Base-by-base conservation (phyloP, 2,888 invertebrate genomes). In the Melipona beecheii region DNA sequence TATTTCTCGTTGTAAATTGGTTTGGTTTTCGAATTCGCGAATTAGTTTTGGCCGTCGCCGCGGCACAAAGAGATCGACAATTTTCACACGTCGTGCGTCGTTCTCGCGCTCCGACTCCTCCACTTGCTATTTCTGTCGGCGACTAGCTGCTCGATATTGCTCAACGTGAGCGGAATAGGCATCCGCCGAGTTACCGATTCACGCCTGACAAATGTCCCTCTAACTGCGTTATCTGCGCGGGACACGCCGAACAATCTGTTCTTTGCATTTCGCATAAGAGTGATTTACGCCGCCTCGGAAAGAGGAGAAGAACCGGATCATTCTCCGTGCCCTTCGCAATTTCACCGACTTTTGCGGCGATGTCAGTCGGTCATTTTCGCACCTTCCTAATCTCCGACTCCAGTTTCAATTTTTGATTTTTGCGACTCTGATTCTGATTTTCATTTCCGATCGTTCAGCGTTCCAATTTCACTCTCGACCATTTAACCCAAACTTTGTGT, bases 61-160 rank as follows among this genome's bases (percentile, higher is more conserved):
- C 19, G 31, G n/a, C n/a, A 4, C 6, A n/a, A 43, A 27, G 4
- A n/a, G 13, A 21, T 36, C n/a, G 2, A 27, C 6, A 15, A 27
- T 17, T 15, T 15, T 31, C 19, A 64, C 31, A 21, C 19, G 4
- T 31, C 21, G 9, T 9, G 64, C 58, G 77, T 80, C 64, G 58
- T 78, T 76, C 69, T 74, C 65, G 62, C 43, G 43, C 43, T 75
- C 11, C 50, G 19, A 71, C 36, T 56, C 24, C 43, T 31, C 69
- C 50, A 75, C 70, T 76, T 84, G 71, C 84, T 84, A 84, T 84
- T 86, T 78, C 73, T 78, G 65, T 73, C 66, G 31, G 43, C 78
- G 81, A 85, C 78, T 80, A 50, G 69, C 49, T 9, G 83, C 43
- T 79, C 77, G 75, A 84, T 84, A 85, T 84, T 74, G 68, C 69